These are phyloP conservation scores for Papilio polytes DNA, from an alignment of 1,140 invertebrate species.

Conservation along the genomic window DNA sequence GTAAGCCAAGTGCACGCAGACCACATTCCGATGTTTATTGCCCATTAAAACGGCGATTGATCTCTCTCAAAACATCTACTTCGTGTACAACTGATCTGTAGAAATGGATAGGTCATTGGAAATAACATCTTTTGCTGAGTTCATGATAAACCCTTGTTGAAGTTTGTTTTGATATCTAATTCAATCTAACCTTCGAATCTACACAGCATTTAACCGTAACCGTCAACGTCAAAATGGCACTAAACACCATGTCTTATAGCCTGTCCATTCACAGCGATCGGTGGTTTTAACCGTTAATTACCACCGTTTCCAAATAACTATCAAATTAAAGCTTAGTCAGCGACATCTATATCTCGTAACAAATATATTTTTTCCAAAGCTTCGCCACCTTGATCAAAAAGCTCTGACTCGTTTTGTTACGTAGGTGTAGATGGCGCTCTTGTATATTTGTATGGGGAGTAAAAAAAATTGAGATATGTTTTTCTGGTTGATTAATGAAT, in stretches of 20 bases:
- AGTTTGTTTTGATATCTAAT: too few relatives aligned
- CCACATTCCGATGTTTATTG: slow-evolving; percentile 23
- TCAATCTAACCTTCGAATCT: too few relatives aligned
- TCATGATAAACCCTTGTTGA: too few relatives aligned
- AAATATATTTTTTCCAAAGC: not conserved
- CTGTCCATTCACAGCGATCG: too few relatives aligned
- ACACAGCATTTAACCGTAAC: too few relatives aligned
- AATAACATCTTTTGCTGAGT: not conserved
- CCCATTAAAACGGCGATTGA: not conserved
- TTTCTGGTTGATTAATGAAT: too few relatives aligned
- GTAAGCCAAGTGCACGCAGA: slow-evolving; percentile 5
- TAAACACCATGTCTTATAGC: too few relatives aligned
- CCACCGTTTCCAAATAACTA: not conserved
- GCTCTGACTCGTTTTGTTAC: not conserved
- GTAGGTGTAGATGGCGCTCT: not conserved
- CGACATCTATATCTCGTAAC: not conserved
- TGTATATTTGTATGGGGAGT: not conserved
- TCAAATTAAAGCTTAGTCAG: not conserved
- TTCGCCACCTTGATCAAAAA: not conserved
- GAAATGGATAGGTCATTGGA: not conserved
- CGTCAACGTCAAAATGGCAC: too few relatives aligned
- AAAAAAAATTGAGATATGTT: too few relatives aligned
- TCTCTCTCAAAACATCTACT: slow-evolving; percentile 1
- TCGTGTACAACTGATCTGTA: not conserved
- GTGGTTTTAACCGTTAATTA: not conserved